Evolutionary conservation across 2,797 vertebrate genomes (phyloP), one percentile per base, ranked within the genome.

Genomic region (Notoglanidium macrostoma): DNA sequence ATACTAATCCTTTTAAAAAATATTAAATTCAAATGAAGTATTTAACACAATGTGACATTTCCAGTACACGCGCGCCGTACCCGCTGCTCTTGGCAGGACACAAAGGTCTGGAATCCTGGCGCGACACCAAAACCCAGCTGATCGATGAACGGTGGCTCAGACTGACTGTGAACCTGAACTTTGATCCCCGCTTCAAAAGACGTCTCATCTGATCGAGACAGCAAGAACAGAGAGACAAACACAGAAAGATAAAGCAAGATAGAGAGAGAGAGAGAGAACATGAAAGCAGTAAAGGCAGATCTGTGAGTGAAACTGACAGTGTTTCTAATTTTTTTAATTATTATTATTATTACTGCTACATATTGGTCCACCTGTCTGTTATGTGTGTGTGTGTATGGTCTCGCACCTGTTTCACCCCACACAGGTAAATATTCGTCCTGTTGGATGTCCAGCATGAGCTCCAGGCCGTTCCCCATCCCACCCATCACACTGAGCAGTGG

Each of bases 391-490:
- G 57, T 67, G 57, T 54, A 19, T 6, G 2, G 26, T 32, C 40
- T 49, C 85, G 74, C 94, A 99, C 98, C 98, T 63, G 98, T 98
- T 90, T 99, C 98, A 87, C 98, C 98, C 98, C 98, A 99, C 55
- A 99, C 97, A 0, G 98, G 98, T 89, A 99, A 95, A 92, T 99
- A 99, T 92, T 99, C 98, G 35, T 99, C 98, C 92, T 99, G 98
- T 91, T 99, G 98, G 89, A 99, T 99, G 92, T 99, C 98, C 94
- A 99, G 93, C 98, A 99, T 99, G 93, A 99, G 95, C 95, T 99
- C 98, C 89, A 99, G 96, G 5, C 98, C 98, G 0, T 99, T 99
- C 12, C 98, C 98, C 19, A 98, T 99, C 17, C 98, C 98, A 0
- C 98, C 98, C 91, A 99, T 99, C 92, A 97, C 96, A 88, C 97